Conservation (phyloP, 2,797 vertebrate species). For the Halcyon leucocephala region DNA sequence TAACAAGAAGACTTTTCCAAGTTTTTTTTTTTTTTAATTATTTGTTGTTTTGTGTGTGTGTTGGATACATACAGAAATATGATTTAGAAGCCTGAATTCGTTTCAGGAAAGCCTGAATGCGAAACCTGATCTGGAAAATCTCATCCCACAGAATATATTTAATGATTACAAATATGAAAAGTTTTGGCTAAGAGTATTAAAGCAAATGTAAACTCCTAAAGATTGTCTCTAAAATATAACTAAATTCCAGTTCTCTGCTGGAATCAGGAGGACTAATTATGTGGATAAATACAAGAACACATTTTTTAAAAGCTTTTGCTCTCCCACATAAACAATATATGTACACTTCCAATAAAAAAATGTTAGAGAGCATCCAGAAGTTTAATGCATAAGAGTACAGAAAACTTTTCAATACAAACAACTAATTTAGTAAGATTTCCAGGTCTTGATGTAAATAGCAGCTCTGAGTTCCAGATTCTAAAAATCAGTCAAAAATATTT, state of each 20-base stretch:
- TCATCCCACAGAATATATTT: neutral
- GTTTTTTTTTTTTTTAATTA: neutral
- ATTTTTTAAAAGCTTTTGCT: neutral
- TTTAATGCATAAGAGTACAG: neutral
- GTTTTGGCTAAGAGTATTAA: neutral
- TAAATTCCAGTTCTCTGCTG: neutral
- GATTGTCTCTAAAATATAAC: neutral
- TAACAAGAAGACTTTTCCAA: neutral
- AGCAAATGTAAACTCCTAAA: neutral
- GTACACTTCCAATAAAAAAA: neutral
- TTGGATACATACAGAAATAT: neutral
- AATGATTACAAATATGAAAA: neutral
- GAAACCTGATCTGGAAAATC: neutral
- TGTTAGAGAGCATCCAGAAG: neutral
- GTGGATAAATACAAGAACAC: neutral
- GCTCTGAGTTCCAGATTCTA: neutral
- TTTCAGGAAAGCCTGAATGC: neutral
- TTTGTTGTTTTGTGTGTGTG: neutral
- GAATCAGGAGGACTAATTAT: neutral
- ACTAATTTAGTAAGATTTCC: neutral
- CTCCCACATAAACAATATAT: neutral
- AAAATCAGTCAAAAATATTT: neutral
- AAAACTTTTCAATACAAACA: neutral
- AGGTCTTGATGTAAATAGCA: neutral
- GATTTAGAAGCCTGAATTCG: neutral